phyloP scores from a whole-genome alignment of 2,113 vertebrate genomes.

The Ophthalmolycus amberensis region DNA sequence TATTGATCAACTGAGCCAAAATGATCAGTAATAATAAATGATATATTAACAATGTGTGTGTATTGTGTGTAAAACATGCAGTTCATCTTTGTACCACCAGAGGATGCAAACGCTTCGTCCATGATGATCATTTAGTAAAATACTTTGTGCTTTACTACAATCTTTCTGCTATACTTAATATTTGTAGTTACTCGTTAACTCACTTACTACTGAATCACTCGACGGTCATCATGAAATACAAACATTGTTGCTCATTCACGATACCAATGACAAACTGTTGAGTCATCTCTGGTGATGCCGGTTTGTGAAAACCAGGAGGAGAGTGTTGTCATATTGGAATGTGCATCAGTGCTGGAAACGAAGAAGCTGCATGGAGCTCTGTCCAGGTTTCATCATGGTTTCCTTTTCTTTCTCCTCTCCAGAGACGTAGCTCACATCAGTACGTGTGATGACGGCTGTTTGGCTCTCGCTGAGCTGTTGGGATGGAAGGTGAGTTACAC shows the following conservation, averaged over 20 bases:
- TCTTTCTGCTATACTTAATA: not conserved
- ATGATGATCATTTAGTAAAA: not conserved
- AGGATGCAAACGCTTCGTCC: not conserved
- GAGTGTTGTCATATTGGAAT: not conserved
- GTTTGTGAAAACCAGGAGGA: no score
- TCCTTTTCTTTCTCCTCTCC: conserved; percentile 17
- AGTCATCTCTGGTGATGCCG: not conserved
- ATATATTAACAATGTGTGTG: not conserved
- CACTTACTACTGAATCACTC: not conserved
- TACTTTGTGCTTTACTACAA: not conserved
- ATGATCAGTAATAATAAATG: not conserved
- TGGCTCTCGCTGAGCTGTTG: conserved; percentile 88
- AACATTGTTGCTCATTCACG: not conserved
- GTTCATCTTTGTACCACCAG: conserved; percentile 2
- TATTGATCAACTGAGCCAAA: not conserved
- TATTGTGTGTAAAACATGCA: not conserved
- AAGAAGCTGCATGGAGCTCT: not conserved
- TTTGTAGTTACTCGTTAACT: not conserved
- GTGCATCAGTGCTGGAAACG: not conserved
- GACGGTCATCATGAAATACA: not conserved
- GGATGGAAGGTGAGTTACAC: conserved; percentile 89
- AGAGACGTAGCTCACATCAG: conserved; percentile 92
- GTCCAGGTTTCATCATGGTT: not conserved
- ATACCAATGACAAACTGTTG: not conserved
- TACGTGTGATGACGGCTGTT: conserved; percentile 90